These are phyloP conservation scores for Calidris pugnax DNA, from an alignment of 2,113 vertebrate genomes.

Conservation along the genomic window DNA sequence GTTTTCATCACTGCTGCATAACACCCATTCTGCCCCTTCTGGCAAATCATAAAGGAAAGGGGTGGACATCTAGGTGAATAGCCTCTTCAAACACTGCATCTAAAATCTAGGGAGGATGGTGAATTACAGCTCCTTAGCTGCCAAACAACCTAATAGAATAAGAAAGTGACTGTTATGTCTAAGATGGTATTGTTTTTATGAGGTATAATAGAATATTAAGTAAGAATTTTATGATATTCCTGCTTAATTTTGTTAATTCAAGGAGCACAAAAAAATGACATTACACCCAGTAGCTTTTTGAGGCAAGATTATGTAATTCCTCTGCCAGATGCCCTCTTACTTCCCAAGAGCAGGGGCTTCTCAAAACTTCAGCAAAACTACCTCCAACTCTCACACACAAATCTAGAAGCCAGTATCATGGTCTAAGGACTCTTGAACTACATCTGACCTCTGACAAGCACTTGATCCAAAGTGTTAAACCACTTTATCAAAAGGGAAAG, in stretches of 20 bases:
- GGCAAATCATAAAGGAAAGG: not conserved
- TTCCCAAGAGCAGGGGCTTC: not conserved
- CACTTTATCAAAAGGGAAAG: not conserved
- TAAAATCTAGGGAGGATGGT: not conserved
- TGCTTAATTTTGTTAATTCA: constrained; percentile 19
- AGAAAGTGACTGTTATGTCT: not conserved
- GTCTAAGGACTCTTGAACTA: not conserved
- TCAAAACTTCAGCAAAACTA: not conserved
- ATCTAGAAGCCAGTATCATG: not conserved
- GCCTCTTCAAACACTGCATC: not conserved
- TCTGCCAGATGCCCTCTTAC: not conserved
- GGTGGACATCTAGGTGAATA: not conserved
- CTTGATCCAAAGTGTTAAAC: not conserved
- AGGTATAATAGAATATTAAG: constrained; percentile 10
- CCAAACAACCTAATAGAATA: not conserved
- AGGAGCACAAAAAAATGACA: not conserved
- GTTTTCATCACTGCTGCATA: not conserved
- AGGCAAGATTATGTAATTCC: not conserved
- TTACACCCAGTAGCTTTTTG: not conserved
- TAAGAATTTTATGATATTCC: not conserved
- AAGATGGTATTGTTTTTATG: not conserved
- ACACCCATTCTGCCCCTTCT: not conserved
- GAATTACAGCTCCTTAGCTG: not conserved
- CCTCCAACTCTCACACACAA: not conserved
- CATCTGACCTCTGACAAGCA: not conserved